Percentiles rank a stretch among this genome's conserved stretches.
Evolutionary conservation across 2,797 vertebrate species (phyloP).

Genomic region (Etheostoma nigrum): DNA sequence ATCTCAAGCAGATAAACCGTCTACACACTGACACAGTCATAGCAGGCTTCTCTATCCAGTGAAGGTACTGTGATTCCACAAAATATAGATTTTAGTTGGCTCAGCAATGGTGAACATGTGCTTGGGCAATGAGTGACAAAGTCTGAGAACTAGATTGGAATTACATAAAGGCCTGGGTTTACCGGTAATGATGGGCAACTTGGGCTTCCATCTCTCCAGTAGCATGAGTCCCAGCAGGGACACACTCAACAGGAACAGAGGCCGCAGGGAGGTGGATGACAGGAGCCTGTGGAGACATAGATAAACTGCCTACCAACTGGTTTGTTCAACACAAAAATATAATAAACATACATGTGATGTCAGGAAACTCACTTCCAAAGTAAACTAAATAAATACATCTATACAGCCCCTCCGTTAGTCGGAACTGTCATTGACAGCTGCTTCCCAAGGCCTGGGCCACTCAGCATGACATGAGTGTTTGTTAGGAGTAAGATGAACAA

Average conservation of each 20-base stretch:
- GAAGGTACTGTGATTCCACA: background rate
- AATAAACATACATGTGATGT: background rate
- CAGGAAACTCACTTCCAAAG: background rate
- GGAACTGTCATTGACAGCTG: conserved; percentile 45
- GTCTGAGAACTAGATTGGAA: background rate
- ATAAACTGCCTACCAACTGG: background rate
- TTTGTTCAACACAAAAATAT: background rate
- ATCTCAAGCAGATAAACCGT: too few species aligned
- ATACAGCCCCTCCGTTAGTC: background rate
- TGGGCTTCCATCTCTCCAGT: conserved; percentile 94
- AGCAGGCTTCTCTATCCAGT: background rate
- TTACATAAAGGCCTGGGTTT: conserved; percentile 20
- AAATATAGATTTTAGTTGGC: background rate
- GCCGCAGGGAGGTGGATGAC: conserved; percentile 93
- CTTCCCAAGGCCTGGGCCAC: conserved; percentile 37
- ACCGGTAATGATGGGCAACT: conserved; percentile 88
- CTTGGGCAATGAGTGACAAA: conserved; percentile 19
- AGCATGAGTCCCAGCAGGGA: conserved; percentile 91
- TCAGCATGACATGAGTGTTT: conserved; percentile 40
- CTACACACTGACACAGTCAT: background rate
- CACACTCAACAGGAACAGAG: conserved; percentile 92
- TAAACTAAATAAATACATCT: background rate
- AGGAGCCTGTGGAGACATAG: conserved; percentile 87
- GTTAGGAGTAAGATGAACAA: background rate
- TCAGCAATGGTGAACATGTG: background rate